Evolutionary conservation across 2,888 invertebrate species (phyloP), one percentile per base, ranked within the genome.

Genomic region (Platycheirus albimanus): DNA sequence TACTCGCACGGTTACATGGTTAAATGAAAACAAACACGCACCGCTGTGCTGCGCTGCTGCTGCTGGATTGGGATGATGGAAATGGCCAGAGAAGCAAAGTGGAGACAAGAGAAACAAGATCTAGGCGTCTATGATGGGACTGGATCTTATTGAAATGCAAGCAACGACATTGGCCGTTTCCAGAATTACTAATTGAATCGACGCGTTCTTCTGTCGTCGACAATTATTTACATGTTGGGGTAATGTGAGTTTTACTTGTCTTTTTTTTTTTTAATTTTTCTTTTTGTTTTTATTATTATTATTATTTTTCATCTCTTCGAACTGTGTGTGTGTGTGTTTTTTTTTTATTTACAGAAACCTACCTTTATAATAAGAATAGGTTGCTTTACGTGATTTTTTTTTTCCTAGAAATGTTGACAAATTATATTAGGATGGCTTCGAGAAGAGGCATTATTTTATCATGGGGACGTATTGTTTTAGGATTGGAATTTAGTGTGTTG

Each of bases 141-240:
- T 85, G 85, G 79, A 85, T 86, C 87, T 87, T 87, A 89, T 90
- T 88, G 88, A 88, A 88, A 90, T 90, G 88, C 90, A 89, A 87
- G 87, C 88, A 86, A 86, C 88, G 87, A 88, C 87, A 87, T 86
- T 87, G 87, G 86, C 87, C 88, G 89, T 89, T 89, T 89, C 88
- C 87, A 87, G 90, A 90, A 90, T 90, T 88, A 89, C 89, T 90
- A 90, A 90, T 90, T 90, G 90, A 90, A 89, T 88, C 89, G 89
- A 89, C 89, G 90, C 90, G 88, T 88, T 89, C 87, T 87, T 86
- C 86, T 87, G 88, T 83, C 83, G 77, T 81, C 80, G 71, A 80
- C 80, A 80, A 80, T 84, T 84, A 84, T 81, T 80, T 84, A 84
- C 81, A 81, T 84, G 84, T 74, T 74, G 72, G 58, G 72, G 69